These are phyloP conservation scores for Sarcophilus harrisii DNA, from an alignment of 2,797 vertebrate species.

Conservation along the genomic window DNA sequence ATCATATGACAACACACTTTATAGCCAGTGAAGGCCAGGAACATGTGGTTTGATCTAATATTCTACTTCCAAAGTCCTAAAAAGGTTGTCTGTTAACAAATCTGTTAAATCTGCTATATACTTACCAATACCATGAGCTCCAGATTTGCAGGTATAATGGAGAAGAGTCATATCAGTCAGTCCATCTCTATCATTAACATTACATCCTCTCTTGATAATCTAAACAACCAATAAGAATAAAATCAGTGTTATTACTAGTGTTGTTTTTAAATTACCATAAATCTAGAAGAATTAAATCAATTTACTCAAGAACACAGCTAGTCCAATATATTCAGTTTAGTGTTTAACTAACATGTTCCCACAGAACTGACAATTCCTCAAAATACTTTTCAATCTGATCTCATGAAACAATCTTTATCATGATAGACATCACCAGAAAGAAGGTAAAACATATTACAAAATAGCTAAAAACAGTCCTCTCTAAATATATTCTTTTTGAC, in stretches of 20 bases:
- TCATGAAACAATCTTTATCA: constrained; percentile 36
- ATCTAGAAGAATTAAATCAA: not conserved
- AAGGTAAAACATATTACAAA: constrained; percentile 9
- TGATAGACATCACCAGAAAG: not conserved
- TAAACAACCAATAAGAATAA: constrained; percentile 74
- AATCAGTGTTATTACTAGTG: not conserved
- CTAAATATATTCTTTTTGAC: not conserved
- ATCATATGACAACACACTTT: not conserved
- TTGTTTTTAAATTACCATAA: constrained; percentile 2
- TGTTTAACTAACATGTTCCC: not conserved
- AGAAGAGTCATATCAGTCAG: constrained; percentile 98
- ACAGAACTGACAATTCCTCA: not conserved
- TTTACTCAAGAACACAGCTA: not conserved
- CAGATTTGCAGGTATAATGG: constrained; percentile 96
- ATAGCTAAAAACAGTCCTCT: not conserved
- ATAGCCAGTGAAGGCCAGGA: not conserved
- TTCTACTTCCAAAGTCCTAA: not conserved
- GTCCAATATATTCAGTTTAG: not conserved
- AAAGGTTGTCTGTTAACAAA: not conserved
- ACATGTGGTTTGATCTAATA: not conserved
- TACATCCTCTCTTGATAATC: constrained; percentile 97
- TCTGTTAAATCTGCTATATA: constrained; percentile 17
- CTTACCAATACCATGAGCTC: constrained; percentile 97
- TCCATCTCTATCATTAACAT: constrained; percentile 96
- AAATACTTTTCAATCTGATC: not conserved